Percentiles rank a stretch among this genome's conserved stretches.
phyloP scores from a whole-genome alignment of 2,113 vertebrate species.

The Condylura cristata region DNA sequence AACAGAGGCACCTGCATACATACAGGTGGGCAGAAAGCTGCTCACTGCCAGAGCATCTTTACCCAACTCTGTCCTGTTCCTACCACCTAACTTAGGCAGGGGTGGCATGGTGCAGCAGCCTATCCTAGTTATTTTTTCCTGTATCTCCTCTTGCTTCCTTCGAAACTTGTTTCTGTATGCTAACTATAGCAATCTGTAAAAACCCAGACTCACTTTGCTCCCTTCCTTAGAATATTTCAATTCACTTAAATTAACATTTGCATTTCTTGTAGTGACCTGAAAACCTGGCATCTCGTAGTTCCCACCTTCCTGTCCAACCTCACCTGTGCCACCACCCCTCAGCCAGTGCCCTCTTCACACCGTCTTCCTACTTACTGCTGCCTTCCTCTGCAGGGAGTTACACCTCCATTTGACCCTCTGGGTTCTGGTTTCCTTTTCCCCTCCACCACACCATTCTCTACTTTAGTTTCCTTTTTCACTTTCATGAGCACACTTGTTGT shows the following conservation, averaged over 20 bases:
- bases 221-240: background rate
- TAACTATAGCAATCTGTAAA: background rate
- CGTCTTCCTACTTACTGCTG: fast-evolving
- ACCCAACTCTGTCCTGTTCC: background rate
- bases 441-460: background rate
- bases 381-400: background rate
- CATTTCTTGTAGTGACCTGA: background rate
- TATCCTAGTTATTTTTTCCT: background rate
- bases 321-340: background rate
- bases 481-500: background rate
- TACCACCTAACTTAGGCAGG: background rate
- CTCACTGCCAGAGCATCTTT: background rate
- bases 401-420: background rate
- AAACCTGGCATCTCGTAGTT: background rate
- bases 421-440: background rate
- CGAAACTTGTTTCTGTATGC: background rate
- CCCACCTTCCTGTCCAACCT: background rate
- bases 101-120: background rate
- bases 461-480: background rate
- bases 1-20: too few relatives aligned
- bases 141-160: background rate
- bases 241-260: background rate
- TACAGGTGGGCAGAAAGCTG: too few relatives aligned
- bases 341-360: too few relatives aligned
- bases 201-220: background rate